phyloP scores from a whole-genome alignment of 2,113 vertebrate species.

The Entomyzon cyanotis region DNA sequence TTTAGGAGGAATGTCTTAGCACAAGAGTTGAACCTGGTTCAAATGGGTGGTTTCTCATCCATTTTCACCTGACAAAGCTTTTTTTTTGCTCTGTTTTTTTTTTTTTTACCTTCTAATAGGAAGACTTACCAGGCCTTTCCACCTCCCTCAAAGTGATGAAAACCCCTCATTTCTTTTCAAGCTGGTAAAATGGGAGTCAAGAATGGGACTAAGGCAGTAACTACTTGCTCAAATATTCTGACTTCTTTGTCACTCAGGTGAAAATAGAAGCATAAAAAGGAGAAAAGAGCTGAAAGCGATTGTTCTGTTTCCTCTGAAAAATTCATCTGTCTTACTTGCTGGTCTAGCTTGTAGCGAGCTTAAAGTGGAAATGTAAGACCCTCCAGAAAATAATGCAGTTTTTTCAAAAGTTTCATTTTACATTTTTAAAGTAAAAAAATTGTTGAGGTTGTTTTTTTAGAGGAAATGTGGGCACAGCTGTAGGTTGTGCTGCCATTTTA shows the following conservation, averaged over 20 bases:
- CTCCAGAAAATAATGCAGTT: not conserved
- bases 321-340: not conserved
- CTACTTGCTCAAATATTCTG: constrained; percentile 1
- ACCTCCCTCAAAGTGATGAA: not conserved
- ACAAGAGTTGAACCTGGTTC: not conserved
- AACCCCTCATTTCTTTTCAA: not conserved
- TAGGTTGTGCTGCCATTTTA: not conserved
- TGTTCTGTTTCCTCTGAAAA: constrained; percentile 1
- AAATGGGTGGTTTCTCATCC: not conserved
- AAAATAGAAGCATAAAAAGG: not conserved
- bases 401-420: not conserved
- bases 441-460: not conserved
- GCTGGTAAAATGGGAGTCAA: not conserved
- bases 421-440: not conserved
- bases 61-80: not conserved
- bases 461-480: not conserved
- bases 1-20: not conserved
- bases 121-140: not conserved
- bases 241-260: not conserved
- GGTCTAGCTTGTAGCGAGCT: not conserved
- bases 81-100: not conserved
- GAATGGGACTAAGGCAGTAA: not conserved
- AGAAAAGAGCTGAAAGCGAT: not conserved
- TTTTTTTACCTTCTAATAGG: not conserved
- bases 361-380: not conserved